These are phyloP conservation scores for Amiota mariae DNA, from an alignment of 2,888 invertebrate genomes.

Conservation along the genomic window DNA sequence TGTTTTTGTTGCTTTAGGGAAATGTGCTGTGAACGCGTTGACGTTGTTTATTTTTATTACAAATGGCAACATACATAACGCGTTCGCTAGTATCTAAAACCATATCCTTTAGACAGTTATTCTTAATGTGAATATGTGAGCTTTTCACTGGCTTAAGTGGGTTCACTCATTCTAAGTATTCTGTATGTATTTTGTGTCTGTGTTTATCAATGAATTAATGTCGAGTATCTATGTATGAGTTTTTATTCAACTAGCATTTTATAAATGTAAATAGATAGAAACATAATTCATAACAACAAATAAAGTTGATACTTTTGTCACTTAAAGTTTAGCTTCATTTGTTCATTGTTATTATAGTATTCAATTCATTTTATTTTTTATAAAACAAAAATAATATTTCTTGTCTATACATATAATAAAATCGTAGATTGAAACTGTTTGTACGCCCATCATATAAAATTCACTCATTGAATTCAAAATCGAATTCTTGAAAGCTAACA, in stretches of 20 bases:
- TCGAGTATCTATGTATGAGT: background rate
- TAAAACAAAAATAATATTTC: no score
- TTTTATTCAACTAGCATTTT: background rate
- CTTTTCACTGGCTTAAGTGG: background rate
- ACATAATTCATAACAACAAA: constrained; percentile 2
- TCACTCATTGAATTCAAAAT: no score
- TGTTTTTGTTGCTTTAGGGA: no score
- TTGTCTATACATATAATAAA: no score
- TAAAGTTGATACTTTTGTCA: background rate
- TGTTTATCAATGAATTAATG: constrained; percentile 11
- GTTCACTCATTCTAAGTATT: background rate
- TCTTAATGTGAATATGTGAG: background rate
- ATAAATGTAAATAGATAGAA: background rate
- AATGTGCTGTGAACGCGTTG: constrained; percentile 24
- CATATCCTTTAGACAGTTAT: background rate
- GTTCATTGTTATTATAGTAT: no score
- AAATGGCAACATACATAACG: background rate
- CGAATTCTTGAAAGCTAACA: no score
- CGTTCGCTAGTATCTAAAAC: no score
- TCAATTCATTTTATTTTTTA: no score
- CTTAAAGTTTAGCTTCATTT: no score
- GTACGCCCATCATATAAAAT: no score
- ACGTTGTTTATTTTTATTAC: constrained; percentile 40
- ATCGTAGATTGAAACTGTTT: no score
- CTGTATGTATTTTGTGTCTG: constrained; percentile 15